Conservation (phyloP, 2,113 vertebrate genomes). For the Rhinopomastus cyanomelas region DNA sequence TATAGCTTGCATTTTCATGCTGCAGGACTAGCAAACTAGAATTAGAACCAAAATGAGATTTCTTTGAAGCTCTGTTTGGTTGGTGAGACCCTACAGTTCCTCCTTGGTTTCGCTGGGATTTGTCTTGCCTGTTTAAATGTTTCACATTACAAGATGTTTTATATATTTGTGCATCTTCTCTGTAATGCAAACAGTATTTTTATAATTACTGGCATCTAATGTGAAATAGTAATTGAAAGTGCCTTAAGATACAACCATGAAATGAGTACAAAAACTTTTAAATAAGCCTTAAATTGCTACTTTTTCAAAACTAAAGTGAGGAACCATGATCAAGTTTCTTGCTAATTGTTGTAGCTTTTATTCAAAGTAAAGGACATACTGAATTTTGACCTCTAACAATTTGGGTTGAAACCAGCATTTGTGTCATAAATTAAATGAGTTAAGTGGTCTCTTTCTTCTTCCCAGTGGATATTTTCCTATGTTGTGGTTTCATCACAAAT, state of each 20-base stretch:
- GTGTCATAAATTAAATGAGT: conserved; percentile 52
- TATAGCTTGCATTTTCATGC: background rate
- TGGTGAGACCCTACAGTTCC: background rate
- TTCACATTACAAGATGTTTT: background rate
- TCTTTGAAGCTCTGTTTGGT: background rate
- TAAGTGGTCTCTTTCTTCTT: conserved; percentile 54
- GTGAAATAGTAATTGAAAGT: conserved; percentile 32
- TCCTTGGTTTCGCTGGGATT: background rate
- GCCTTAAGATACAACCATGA: conserved; percentile 21
- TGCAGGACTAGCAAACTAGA: background rate
- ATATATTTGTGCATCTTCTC: conserved; percentile 12
- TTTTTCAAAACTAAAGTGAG: conserved; percentile 2
- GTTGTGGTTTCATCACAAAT: conserved; percentile 38
- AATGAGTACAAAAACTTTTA: conserved; percentile 29
- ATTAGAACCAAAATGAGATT: background rate
- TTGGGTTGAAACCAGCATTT: conserved; percentile 43
- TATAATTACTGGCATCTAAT: conserved; percentile 21
- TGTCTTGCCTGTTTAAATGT: background rate
- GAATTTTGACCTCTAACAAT: conserved; percentile 46
- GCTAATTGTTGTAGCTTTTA: conserved; percentile 54
- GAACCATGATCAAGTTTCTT: conserved; percentile 43
- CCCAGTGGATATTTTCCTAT: conserved; percentile 47
- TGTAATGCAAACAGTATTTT: conserved; percentile 25
- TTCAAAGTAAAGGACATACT: conserved; percentile 41
- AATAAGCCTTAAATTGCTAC: conserved; percentile 50